Evolutionary conservation across 1,140 invertebrate genomes (phyloP), one percentile per base, ranked within the genome.

Genomic region (Bombus pascuorum): DNA sequence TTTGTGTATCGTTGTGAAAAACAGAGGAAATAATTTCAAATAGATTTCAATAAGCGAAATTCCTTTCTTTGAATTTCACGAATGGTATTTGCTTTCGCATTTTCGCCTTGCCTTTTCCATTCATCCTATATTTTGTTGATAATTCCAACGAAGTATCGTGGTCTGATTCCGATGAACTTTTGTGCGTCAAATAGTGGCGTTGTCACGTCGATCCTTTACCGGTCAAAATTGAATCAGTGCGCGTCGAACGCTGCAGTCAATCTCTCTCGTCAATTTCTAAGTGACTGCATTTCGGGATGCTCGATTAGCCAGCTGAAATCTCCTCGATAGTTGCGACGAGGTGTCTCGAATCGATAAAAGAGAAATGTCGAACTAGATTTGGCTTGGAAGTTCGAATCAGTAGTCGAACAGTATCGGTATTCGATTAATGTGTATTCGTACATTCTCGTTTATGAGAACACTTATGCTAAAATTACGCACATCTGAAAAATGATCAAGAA

Each of bases 261-360:
- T 90, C 81, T 83, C 75, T 81, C 88, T 82, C 81, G 81, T 90
- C 89, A 89, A 82, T 90, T 90, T 90, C 88, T 90, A 89, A 90
- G 85, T 85, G 89, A 90, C 66, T 89, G 88, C 78, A 89, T 89
- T 86, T 87, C 74, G 57, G 76, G 77, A 86, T 88, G 80, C 80
- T 81, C 75, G 87, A 89, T 89, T 89, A 89, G 39, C 71, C 80
- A 28, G 32, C 22, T 78, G 84, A 89, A 89, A 81, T 89, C 65
- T 72, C 53, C 72, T 18, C 74, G 71, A 80, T 71, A 66, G 57
- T 57, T 22, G 22, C 15, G 53, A 28, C 37, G 32, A 28, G 22
- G 57, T 53, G 37, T 74, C 83, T 42, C 62, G 44, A 47, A 72
- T 68, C 59, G 76, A 83, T 74, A 9, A 65, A 75, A 47, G 47